Percentiles rank a stretch among this genome's conserved stretches.
These are phyloP conservation scores for Streblospio benedicti DNA, from an alignment of 1,140 invertebrate species.

Conservation along the genomic window DNA sequence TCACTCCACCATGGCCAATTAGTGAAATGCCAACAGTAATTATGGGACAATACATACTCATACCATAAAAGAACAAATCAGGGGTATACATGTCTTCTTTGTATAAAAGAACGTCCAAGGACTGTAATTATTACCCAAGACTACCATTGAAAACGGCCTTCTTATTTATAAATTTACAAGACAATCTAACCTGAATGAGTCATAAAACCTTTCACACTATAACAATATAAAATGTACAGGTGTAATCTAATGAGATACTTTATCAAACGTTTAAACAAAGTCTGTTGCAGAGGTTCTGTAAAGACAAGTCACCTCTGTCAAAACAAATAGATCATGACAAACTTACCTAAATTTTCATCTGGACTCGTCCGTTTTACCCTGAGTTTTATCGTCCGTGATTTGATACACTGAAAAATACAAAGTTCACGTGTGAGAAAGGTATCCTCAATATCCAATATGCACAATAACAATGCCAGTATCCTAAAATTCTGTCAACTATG, in stretches of 20 bases:
- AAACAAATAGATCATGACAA: neutral
- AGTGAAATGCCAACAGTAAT: too few species aligned
- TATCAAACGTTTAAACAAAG: conserved; percentile 5
- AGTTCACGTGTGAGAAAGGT: conserved; percentile 15
- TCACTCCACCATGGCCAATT: too few species aligned
- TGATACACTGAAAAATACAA: conserved; percentile 73
- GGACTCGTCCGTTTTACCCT: conserved; percentile 64
- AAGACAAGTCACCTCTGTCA: neutral
- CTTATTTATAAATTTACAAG: neutral
- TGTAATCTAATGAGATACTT: neutral
- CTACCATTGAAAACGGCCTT: conserved; percentile 1
- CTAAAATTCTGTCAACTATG: too few species aligned
- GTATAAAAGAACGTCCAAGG: too few species aligned
- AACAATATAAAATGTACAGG: too few species aligned
- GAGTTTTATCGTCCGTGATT: conserved; percentile 84
- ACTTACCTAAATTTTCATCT: neutral
- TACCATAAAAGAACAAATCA: too few species aligned
- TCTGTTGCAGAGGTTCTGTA: neutral
- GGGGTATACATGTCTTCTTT: too few species aligned
- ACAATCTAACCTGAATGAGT: neutral
- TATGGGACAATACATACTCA: too few species aligned
- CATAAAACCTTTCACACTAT: neutral
- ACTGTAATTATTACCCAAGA: too few species aligned
- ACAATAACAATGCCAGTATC: too few species aligned
- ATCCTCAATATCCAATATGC: too few species aligned